Base-by-base conservation (phyloP, 2,113 vertebrate genomes). In the Cygnus buccinator region DNA sequence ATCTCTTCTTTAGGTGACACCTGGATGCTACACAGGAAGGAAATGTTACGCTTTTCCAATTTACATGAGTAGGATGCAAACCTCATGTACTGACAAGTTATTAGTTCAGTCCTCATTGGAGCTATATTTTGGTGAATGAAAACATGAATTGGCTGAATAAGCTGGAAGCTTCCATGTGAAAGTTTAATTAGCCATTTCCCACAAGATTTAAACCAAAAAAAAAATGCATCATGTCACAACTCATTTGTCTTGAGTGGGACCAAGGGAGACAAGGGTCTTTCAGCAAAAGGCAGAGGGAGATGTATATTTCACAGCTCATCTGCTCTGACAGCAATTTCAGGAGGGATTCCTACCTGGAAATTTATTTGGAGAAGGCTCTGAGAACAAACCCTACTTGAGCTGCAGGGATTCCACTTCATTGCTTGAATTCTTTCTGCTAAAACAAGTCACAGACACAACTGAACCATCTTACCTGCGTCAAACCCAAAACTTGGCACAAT, bases 381-480 rank as follows among this genome's bases (percentile, higher is more conserved):
- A 89, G 48, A 65, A 41, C 12, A 61, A 84, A 9, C 15, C 72
- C 33, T 31, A 35, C 52, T 61, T n/a, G 55, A 78, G 23, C 71
- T 48, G 46, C 28, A 35, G 20, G 13, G 23, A 70, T 11, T 6
- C 29, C 52, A 55, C 19, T 3, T 2, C 46, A 46, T 74, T 13
- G 50, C 26, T 78, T 14, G 11, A 91, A 86, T n/a, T 28, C n/a
- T 46, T 81, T 28, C 48, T 52, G 33, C 33, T 82, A 84, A 85
- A 89, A 68, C 22, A 72, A 87, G 4, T 15, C 50, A 65, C 13
- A 12, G 28, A 63, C 33, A 59, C 41, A 75, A 81, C 2, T 3
- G 4, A 70, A n/a, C 18, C 29, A 21, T 71, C 98, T 97, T 97
- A 99, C 99, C 99, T 98, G 99, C 65, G 41, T 99, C 99, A 78